These are phyloP conservation scores for Carollia perspicillata DNA, from an alignment of 2,113 vertebrate genomes.

Conservation along the genomic window DNA sequence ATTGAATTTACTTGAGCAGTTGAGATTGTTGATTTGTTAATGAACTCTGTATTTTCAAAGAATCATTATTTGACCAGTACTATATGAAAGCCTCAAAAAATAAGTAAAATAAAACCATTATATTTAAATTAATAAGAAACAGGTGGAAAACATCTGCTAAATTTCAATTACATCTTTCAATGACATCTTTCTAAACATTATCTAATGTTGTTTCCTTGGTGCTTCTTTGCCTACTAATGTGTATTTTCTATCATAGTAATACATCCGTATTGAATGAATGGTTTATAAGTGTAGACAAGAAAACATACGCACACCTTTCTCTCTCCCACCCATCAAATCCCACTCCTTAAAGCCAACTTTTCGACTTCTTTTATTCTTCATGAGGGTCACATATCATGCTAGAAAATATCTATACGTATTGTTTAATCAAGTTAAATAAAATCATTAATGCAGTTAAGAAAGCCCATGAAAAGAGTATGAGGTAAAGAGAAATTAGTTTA, in stretches of 20 bases:
- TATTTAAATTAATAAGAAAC: neutral
- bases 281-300: neutral
- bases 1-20: neutral
- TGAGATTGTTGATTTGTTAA: neutral
- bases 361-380: neutral
- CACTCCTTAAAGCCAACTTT: neutral
- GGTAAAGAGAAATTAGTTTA: neutral
- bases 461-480: neutral
- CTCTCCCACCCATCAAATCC: neutral
- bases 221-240: neutral
- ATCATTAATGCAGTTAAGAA: neutral
- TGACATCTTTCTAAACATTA: neutral
- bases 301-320: accelerated
- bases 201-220: neutral
- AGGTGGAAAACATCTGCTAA: neutral
- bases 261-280: neutral
- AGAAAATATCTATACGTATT: neutral
- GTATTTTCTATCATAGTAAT: neutral
- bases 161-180: neutral
- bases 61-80: neutral
- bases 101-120: neutral
- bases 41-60: neutral
- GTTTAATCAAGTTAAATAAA: neutral
- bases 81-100: neutral
- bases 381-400: neutral